Conservation (phyloP, 2,888 invertebrate species). For the Cremastinae sp. region DNA sequence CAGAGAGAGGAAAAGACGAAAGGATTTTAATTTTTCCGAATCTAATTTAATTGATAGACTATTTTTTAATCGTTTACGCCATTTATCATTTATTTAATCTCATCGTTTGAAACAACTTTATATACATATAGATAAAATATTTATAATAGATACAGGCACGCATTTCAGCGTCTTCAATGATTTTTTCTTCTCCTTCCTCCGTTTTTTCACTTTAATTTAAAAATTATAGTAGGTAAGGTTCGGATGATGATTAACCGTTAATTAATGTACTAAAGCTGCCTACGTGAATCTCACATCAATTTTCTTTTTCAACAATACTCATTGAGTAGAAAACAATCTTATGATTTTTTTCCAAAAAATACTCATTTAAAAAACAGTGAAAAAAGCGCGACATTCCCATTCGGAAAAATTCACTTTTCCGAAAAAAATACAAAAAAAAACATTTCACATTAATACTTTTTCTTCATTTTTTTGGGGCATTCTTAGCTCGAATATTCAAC, state of each 20-base stretch:
- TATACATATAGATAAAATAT: constrained; percentile 61
- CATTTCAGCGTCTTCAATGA: constrained; percentile 39
- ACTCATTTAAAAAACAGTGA: not conserved
- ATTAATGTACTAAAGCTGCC: constrained; percentile 64
- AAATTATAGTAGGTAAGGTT: constrained; percentile 55
- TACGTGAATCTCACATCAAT: constrained; percentile 36
- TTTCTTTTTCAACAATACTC: constrained; percentile 1
- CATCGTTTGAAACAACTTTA: constrained; percentile 63
- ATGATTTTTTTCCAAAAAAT: constrained; percentile 5
- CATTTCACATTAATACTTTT: constrained; percentile 74
- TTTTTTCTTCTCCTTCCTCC: constrained; percentile 60
- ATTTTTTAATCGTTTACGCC: constrained; percentile 41
- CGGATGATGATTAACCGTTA: constrained; percentile 57
- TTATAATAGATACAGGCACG: constrained; percentile 59
- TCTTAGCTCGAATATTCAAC: constrained; percentile 67
- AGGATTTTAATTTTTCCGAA: not conserved
- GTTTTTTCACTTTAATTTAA: constrained; percentile 60
- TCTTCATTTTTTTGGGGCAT: constrained; percentile 58
- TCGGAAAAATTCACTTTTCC: no score
- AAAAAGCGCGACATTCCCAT: no score
- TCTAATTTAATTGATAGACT: no score
- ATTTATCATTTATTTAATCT: constrained; percentile 64
- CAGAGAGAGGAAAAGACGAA: constrained; percentile 12
- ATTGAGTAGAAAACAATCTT: not conserved
- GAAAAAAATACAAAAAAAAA: constrained; percentile 66